Evolutionary conservation across 2,888 invertebrate species (phyloP).

Genomic region (Adineta ricciae): DNA sequence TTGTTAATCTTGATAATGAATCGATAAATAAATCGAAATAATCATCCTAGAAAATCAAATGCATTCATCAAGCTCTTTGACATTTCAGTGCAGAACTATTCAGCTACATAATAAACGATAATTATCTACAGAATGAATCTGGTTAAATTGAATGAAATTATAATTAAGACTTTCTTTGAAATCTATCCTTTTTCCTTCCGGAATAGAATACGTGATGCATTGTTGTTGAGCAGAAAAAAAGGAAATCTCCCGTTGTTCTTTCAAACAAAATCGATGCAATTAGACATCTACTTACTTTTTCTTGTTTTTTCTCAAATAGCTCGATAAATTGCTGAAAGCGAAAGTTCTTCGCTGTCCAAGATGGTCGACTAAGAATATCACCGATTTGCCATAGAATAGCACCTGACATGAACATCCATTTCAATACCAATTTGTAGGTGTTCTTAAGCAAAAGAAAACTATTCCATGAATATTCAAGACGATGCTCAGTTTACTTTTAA

Average conservation of each 20-base stretch:
- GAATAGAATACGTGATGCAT: too few relatives aligned
- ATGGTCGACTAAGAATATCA: not conserved
- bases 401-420: not conserved
- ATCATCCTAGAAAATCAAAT: not conserved
- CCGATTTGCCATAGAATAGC: not conserved
- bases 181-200: not conserved
- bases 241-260: too few relatives aligned
- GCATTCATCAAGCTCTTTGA: too few relatives aligned
- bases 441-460: not conserved
- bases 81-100: too few relatives aligned
- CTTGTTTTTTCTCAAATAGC: not conserved
- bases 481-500: not conserved
- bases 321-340: not conserved
- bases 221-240: too few relatives aligned
- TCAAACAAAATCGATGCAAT: too few relatives aligned
- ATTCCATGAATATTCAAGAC: not conserved
- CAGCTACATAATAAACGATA: not conserved
- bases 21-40: not conserved
- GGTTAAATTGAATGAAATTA: not conserved
- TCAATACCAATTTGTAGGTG: not conserved
- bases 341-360: not conserved
- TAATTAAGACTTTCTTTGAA: not conserved
- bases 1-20: not conserved
- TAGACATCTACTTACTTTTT: not conserved
- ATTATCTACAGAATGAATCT: not conserved